Base-by-base conservation (phyloP, 2,797 vertebrate genomes). In the Gouania willdenowi region DNA sequence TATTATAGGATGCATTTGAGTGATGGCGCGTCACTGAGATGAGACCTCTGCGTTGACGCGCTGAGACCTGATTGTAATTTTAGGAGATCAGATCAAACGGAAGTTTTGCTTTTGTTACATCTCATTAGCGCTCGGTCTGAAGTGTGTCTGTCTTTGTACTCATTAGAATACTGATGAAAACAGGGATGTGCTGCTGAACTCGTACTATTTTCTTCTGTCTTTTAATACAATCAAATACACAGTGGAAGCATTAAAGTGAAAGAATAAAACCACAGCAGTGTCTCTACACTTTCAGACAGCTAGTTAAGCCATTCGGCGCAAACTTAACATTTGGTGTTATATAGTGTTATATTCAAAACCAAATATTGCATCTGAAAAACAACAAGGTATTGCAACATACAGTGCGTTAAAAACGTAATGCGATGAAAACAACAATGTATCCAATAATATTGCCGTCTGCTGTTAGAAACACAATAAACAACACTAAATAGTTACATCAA, bases 1-100 rank as follows among this genome's bases (percentile, higher is more conserved):
- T 77, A 57, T 82, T 79, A 76, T 68, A 56, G 46, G 65, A 77
- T 39, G 26, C 45, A 26, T 75, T 66, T 45, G 46, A 76, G 41
- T 56, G 57, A 41, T 8, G 31, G 26, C 5, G 45, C 6, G 0
- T 39, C 33, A 4, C 28, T 42, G 54, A 53, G 66, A 66, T 31
- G 27, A 65, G 40, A 20, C 26, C 18, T 40, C 5, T 7, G 23
- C 33, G 2, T 19, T 5, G 37, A 45, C 43, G 11, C n/a, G 20
- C 32, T 14, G 18, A 41, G 40, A 38, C 34, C 29, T 26, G 25
- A 28, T 11, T 9, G 41, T 37, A 11, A 45, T 32, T 55, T 39
- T 10, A 19, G 16, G 39, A 24, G 14, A 30, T 23, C 2, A 2
- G 13, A 10, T 18, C 2, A 29, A 79, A 72, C 63, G 19, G 19